Evolutionary conservation across 1,140 invertebrate species (phyloP), one percentile per base, ranked within the genome.

Genomic region (Aricia agestis): DNA sequence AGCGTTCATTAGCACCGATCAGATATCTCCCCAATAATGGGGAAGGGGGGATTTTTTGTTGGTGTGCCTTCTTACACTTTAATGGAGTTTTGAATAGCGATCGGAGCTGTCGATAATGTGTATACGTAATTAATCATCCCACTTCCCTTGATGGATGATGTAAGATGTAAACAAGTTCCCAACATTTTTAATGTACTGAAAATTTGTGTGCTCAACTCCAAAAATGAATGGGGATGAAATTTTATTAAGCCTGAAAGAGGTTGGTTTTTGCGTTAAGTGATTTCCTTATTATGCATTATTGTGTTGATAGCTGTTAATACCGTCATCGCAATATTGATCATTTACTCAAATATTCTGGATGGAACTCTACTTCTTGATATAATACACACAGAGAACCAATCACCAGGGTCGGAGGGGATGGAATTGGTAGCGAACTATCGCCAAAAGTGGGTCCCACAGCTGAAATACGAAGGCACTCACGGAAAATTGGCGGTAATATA

Each of bases 91-190:
- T 74, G 73, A 69, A 74, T 66, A 69, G 73, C 70, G 67, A 65
- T 72, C 61, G 58, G 68, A 19, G 70, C 73, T 74, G 70, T 74
- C 73, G 73, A 74, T 74, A 74, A 74, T 74, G 73, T 71, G 70
- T 74, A 73, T 73, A 72, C 73, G 73, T 74, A 74, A 72, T 74
- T 74, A 74, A 72, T 74, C 73, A 71, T 74, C 67, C 59, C 68
- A 69, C 59, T 69, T 61, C 70, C 17, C 19, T 57, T 74, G 73
- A 74, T 72, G 73, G 73, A 74, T 74, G 73, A 72, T 71, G 66
- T 67, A 11, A 13, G 63, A 65, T 61, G 73, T 67, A 74, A 74
- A 74, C 67, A 71, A 71, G 61, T 69, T 61, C 32, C 61, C 52
- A 45, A 32, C 57, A 41, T 74, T 69, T 74, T 74, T 71, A 71